phyloP scores from a whole-genome alignment of 2,888 invertebrate species.

The Andrena flavipes region DNA sequence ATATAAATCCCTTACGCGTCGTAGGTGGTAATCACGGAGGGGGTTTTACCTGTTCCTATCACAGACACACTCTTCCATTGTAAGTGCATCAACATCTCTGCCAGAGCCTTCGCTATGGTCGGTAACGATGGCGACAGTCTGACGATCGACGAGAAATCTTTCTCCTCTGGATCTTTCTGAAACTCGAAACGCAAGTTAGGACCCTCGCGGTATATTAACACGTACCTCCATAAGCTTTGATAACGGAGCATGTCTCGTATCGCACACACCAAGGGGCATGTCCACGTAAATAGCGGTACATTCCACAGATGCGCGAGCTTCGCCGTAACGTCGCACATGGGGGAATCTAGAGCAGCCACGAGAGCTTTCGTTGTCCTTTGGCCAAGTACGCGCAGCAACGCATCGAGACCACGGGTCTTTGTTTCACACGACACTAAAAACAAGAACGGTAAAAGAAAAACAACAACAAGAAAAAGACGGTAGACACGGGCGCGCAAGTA shows the following conservation, averaged over 20 bases:
- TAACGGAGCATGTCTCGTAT: neutral
- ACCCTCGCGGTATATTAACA: neutral
- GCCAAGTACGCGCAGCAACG: conserved; percentile 85
- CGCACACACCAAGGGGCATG: conserved; percentile 86
- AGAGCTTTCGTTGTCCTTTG: conserved; percentile 83
- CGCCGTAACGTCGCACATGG: conserved; percentile 85
- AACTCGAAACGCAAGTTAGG: conserved; percentile 30
- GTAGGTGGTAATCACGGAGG: neutral
- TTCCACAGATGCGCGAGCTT: conserved; percentile 86
- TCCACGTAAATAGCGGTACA: conserved; percentile 86
- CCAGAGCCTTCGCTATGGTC: conserved; percentile 85
- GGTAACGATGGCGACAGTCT: conserved; percentile 85
- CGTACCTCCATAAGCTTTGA: too few species aligned
- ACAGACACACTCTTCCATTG: conserved; percentile 87
- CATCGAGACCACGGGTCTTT: conserved; percentile 84
- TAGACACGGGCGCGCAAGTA: too few species aligned
- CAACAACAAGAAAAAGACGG: neutral
- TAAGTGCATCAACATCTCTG: conserved; percentile 85
- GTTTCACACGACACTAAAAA: conserved; percentile 85
- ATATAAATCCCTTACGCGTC: too few species aligned
- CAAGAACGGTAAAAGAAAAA: neutral
- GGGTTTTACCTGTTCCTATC: conserved; percentile 85
- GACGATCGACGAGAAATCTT: conserved; percentile 52
- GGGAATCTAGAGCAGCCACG: conserved; percentile 86
- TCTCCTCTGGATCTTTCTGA: conserved; percentile 58